Conservation (phyloP, 1,140 invertebrate species). For the Probaryconus sp. region DNA sequence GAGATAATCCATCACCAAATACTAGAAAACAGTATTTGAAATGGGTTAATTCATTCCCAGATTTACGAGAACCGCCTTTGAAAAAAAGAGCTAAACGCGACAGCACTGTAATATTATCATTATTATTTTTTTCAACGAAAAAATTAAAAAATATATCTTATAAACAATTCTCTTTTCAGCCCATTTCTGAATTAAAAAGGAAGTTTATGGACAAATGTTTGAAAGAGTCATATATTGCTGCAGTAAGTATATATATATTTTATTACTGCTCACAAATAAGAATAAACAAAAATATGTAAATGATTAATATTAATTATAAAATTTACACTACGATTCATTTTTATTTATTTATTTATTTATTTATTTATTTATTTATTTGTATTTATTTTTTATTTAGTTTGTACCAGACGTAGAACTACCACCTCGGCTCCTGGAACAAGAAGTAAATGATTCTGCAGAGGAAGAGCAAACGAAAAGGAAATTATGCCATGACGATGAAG, state of each 20-base stretch:
- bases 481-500: constrained; percentile 66
- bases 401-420: background rate
- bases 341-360: no score
- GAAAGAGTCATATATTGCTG: constrained; percentile 35
- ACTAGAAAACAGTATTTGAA: constrained; percentile 78
- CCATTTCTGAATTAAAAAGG: constrained; percentile 78
- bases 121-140: constrained; percentile 43
- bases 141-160: constrained; percentile 47
- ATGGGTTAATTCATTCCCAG: constrained; percentile 77
- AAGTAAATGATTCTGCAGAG: constrained; percentile 4
- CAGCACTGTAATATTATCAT: constrained; percentile 73
- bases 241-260: constrained; percentile 11
- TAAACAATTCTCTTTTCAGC: constrained; percentile 70
- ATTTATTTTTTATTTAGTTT: constrained; percentile 9
- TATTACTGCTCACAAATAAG: constrained; percentile 7
- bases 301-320: background rate
- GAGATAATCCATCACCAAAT: constrained; percentile 77
- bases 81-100: constrained; percentile 66
- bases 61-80: constrained; percentile 66
- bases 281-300: constrained; percentile 1
- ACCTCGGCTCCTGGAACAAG: no score
- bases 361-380: no score
- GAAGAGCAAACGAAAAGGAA: constrained; percentile 62
- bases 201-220: constrained; percentile 69
- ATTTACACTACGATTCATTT: no score